phyloP scores from a whole-genome alignment of 2,888 invertebrate species.

The Cephus nigrinus region DNA sequence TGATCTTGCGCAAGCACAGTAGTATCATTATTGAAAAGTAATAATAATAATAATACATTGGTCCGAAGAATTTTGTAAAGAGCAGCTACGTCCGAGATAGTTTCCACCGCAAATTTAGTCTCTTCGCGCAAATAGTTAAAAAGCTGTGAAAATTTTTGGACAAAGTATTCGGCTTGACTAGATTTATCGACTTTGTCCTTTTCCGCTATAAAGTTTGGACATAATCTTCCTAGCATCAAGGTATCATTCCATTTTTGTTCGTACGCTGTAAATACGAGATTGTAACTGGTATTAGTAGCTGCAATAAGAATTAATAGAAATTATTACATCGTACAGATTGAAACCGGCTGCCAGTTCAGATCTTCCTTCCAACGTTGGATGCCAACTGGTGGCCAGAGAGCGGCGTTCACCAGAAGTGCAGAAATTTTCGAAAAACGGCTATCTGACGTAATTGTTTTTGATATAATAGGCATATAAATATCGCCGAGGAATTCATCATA shows the following conservation, averaged over 20 bases:
- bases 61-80: too few relatives aligned
- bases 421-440: conserved; percentile 4
- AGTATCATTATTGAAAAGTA: too few relatives aligned
- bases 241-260: conserved; percentile 22
- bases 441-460: conserved; percentile 4
- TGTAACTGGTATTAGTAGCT: not conserved
- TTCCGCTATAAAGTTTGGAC: conserved; percentile 32
- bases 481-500: conserved; percentile 10
- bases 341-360: conserved; percentile 12
- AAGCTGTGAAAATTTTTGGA: too few relatives aligned
- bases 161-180: not conserved
- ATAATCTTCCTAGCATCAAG: conserved; percentile 32
- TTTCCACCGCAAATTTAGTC: too few relatives aligned
- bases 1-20: too few relatives aligned
- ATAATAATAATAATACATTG: too few relatives aligned
- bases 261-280: conserved; percentile 26
- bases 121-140: too few relatives aligned
- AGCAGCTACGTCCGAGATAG: too few relatives aligned
- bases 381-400: conserved; percentile 10
- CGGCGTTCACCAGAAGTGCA: conserved; percentile 8
- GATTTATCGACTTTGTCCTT: conserved; percentile 26
- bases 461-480: not conserved
- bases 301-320: not conserved
- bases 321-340: conserved; percentile 1
- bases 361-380: conserved; percentile 7